phyloP scores from a whole-genome alignment of 1,140 invertebrate genomes.

The Zelostemma sp. region DNA sequence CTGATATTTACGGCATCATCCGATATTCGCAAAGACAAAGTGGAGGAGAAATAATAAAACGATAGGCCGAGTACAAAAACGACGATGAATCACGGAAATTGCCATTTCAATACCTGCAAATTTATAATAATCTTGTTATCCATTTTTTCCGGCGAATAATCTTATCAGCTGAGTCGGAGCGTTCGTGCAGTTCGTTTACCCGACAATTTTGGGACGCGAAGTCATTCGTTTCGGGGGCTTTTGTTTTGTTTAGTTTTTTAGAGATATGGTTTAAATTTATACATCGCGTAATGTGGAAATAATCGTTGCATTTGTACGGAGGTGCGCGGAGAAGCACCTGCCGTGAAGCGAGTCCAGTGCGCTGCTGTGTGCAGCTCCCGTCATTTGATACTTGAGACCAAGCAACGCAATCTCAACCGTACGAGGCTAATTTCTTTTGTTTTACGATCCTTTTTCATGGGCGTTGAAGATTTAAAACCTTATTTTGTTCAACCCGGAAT shows the following conservation, averaged over 20 bases:
- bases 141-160: neutral
- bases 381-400: constrained; percentile 26
- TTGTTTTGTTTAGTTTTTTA: too few relatives aligned
- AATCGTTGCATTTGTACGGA: too few relatives aligned
- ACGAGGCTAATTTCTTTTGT: constrained; percentile 56
- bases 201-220: too few relatives aligned
- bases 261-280: too few relatives aligned
- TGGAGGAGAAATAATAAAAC: neutral
- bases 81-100: neutral
- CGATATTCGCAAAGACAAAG: constrained; percentile 19
- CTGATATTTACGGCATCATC: constrained; percentile 32
- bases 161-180: too few relatives aligned
- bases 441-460: constrained; percentile 58
- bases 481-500: constrained; percentile 24
- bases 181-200: too few relatives aligned
- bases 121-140: neutral
- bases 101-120: neutral
- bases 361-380: constrained; percentile 20
- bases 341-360: constrained; percentile 19
- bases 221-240: too few relatives aligned
- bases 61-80: neutral
- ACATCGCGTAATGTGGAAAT: too few relatives aligned
- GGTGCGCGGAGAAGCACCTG: constrained; percentile 17
- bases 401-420: constrained; percentile 31
- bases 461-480: constrained; percentile 49